Percentiles rank a stretch among this genome's conserved stretches.
Evolutionary conservation across 2,113 vertebrate genomes (phyloP).

Genomic region (Tachysurus fulvidraco): DNA sequence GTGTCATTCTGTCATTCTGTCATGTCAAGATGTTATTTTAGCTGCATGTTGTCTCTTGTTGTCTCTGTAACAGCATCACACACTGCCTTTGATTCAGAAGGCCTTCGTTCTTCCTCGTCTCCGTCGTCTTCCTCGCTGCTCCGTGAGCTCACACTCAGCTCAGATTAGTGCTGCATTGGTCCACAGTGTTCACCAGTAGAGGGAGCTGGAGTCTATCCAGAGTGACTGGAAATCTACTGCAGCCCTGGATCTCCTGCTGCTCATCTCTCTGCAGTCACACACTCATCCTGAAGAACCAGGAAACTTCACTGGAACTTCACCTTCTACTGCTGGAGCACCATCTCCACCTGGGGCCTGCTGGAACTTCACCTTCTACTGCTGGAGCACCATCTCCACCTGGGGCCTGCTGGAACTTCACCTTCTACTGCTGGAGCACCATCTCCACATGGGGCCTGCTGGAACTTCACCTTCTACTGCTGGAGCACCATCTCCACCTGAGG

Average conservation of each 20-base stretch:
- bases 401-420: neutral
- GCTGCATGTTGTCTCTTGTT: no score
- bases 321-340: neutral
- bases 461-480: neutral
- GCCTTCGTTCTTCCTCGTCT: neutral
- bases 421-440: neutral
- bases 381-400: no score
- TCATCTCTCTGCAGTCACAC: constrained; percentile 29
- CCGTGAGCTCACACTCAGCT: neutral
- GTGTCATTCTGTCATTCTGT: neutral
- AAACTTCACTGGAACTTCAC: neutral
- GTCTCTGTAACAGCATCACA: no score
- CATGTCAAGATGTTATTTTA: no score
- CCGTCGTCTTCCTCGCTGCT: neutral
- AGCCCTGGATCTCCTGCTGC: constrained; percentile 20
- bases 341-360: neutral
- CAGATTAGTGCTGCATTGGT: constrained; percentile 13
- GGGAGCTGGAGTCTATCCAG: constrained; percentile 65
- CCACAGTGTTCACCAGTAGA: constrained; percentile 63
- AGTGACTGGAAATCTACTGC: constrained; percentile 27
- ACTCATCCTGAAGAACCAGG: neutral
- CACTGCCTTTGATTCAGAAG: no score
- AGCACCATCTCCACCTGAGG: no score
- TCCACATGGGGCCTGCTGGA: no score
- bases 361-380: neutral